Base-by-base conservation (phyloP, 2,888 invertebrate species). In the Chrysolina oricalcia region DNA sequence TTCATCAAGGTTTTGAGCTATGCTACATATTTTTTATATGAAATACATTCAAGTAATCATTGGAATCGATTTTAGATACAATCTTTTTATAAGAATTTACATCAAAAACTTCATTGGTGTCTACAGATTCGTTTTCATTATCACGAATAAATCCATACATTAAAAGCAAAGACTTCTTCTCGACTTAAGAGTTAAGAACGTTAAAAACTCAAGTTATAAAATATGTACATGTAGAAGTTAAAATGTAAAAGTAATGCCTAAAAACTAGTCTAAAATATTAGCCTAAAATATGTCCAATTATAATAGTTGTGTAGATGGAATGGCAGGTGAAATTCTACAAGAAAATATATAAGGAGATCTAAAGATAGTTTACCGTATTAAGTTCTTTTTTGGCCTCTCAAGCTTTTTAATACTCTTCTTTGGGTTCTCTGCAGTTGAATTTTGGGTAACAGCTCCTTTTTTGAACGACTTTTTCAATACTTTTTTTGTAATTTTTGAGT, bases 1-100 rank as follows among this genome's bases (percentile, higher is more conserved):
- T 27, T 62, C 62, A 62, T 62, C 62, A 62, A 62, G 23, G 23
- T 62, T 27, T 62, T 62, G 62, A n/a, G 62, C 62, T 62, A 62
- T 35, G 62, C 19, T 62, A 62, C 62, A 62, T 62, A 62, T 27
- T 35, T 27, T n/a, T 62, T 62, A 23, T 62, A 62, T 23, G 35
- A 27, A 62, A 62, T 62, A 27, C 35, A 35, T 62, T n/a, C 27
- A 27, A 62, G 35, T 27, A 62, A 62, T 62, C 62, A n/a, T 23
- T 35, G 35, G 62, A 62, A 62, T 62, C 62, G 62, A 62, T 62
- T 15, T 62, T 62, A 21, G 27, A 62, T 27, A 62, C 23, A 62
- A 62, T n/a, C 62, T 27, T 62, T 10, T 2, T 27, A 23, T 62
- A 27, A 62, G 62, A 62, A 62, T 62, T 27, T 62, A 62, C 23